Conservation (phyloP, 2,113 vertebrate genomes). For the Craseonycteris thonglongyai region DNA sequence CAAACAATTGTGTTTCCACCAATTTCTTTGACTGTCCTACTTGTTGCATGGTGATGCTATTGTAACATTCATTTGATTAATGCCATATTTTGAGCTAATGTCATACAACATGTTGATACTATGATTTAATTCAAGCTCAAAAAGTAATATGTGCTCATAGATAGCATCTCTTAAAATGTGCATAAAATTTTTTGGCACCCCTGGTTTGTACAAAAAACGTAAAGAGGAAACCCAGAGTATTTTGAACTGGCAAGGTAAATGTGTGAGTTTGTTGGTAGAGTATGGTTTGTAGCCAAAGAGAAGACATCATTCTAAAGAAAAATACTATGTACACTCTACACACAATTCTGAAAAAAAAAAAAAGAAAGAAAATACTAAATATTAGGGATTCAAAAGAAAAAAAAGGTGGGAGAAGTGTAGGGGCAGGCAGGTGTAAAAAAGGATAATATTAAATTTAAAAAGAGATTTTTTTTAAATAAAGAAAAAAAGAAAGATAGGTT, state of each 20-base stretch:
- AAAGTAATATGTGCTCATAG: too few species aligned
- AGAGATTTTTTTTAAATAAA: not conserved
- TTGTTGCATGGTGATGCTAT: too few species aligned
- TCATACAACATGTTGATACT: too few species aligned
- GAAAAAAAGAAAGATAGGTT: not conserved
- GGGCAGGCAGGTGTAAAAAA: not conserved
- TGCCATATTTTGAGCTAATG: too few species aligned
- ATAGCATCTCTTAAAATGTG: too few species aligned
- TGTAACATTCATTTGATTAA: too few species aligned
- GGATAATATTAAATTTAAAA: not conserved
- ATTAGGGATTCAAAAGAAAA: not conserved
- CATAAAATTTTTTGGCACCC: too few species aligned
- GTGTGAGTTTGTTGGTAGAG: not conserved
- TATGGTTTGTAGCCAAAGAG: not conserved
- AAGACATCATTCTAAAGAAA: not conserved
- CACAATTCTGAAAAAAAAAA: not conserved
- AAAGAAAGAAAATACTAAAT: too few species aligned
- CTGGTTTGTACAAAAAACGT: not conserved
- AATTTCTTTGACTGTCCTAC: too few species aligned
- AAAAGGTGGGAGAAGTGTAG: not conserved
- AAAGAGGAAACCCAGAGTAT: not conserved
- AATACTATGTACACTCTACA: not conserved
- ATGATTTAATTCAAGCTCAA: too few species aligned
- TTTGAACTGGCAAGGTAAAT: not conserved
- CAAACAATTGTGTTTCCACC: too few species aligned